Evolutionary conservation across 2,113 vertebrate species (phyloP), one percentile per base, ranked within the genome.

Genomic region (Eretmochelys imbricata): DNA sequence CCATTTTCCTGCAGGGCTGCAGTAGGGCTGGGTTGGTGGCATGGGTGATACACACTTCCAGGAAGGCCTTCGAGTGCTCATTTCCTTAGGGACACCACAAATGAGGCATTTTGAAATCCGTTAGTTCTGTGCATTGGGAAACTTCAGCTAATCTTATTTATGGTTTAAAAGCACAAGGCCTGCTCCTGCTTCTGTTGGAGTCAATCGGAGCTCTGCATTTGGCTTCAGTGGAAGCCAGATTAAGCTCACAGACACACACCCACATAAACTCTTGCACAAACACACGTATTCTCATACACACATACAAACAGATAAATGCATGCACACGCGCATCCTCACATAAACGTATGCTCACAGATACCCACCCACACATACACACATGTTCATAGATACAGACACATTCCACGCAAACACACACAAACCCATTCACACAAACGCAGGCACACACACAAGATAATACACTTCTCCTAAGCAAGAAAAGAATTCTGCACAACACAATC

Each of bases 1-100:
- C 96, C 97, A 51, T 96, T 96, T 97, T 54, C 69, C 95, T 27
- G 91, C 82, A 31, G 9, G 1, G 17, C 62, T 76, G 65, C 31
- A 55, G 69, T 29, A 65, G n/a, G 49, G 72, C 38, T 88, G 50
- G 42, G 24, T 19, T 38, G 62, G 79, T n/a, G 76, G 13, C 79
- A 35, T 17, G 25, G 19, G 38, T 22, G 13, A 90, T 17, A 27
- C 19, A 35, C 16, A 53, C 46, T 22, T 59, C 46, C 65, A 82
- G 85, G 31, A 46, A 65, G 78, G 22, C 51, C 20, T 82, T 57
- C 62, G 29, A 42, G 13, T 51, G 59, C 42, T 76, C 46, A 76
- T 76, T 76, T 76, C 75, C 75, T 76, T 27, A 76, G 75, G 42
- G 75, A 76, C 38, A 24, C 38, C 75, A 76, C 75, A 42, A 76